These are phyloP conservation scores for Myiozetetes cayanensis DNA, from an alignment of 2,113 vertebrate species.

Conservation along the genomic window DNA sequence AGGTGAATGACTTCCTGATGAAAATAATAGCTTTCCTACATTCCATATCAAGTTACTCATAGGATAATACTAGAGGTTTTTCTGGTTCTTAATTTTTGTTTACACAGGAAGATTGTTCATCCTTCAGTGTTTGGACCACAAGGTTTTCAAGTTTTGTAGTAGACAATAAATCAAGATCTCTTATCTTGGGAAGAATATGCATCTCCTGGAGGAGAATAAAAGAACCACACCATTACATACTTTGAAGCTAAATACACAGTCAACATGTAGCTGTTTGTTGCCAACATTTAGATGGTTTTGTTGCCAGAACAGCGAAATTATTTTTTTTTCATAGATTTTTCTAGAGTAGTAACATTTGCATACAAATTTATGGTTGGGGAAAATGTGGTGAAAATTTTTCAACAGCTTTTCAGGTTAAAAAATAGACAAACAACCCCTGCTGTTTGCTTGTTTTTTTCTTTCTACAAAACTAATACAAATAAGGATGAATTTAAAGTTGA, in stretches of 20 bases:
- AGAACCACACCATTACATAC: neutral
- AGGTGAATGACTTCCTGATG: neutral
- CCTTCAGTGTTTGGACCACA: neutral
- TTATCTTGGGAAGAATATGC: neutral
- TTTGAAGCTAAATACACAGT: neutral
- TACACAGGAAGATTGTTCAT: neutral
- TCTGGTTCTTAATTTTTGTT: constrained; percentile 17
- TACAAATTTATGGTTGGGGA: neutral
- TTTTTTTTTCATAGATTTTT: neutral
- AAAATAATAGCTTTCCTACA: neutral
- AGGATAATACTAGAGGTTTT: neutral
- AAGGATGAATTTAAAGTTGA: neutral
- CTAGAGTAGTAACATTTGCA: neutral
- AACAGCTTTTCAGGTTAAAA: neutral
- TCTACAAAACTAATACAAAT: neutral
- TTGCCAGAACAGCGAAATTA: neutral
- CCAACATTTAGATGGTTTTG: neutral
- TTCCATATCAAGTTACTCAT: neutral
- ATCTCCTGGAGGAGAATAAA: neutral
- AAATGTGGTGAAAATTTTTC: neutral
- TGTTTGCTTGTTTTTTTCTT: neutral
- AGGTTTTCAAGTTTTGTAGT: neutral
- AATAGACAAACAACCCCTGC: neutral
- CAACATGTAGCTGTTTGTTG: neutral
- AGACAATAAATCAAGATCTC: neutral